Base-by-base conservation (phyloP, 1,140 invertebrate genomes). In the Hirudo medicinalis region DNA sequence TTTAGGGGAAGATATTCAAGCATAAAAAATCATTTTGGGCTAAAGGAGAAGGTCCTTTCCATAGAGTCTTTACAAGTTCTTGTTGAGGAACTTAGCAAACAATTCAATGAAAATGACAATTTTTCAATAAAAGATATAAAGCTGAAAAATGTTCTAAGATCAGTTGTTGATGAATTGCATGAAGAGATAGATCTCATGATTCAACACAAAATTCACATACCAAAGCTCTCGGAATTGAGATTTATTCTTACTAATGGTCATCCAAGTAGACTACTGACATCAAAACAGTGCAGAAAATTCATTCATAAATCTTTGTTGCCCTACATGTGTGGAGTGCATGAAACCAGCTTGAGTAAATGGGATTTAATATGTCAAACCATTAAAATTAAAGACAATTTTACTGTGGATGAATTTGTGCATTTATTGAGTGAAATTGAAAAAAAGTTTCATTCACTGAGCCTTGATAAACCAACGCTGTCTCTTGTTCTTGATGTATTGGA, bases 71-170 rank as follows among this genome's bases (percentile, higher is more conserved):
- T 63, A 2, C 9, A 63, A 63, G 17, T 63, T 63, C 29, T 63
- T 63, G 8, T 63, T 15, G 19, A 22, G 22, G 57, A 63, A n/a
- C 22, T 63, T 63, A 25, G 8, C 22, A 63, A 63, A 22, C 22
- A 63, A 2, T 63, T 63, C 19, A 20, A 63, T 63, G 57, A 63
- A 63, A 63, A 13, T 63, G 57, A 63, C 1, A 63, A 63, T 32
- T 63, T 15, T 32, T 25, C 22, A 63, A 11, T 63, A 32, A 63
- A n/a, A 63, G 20, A 63, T 63, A 20, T 8, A 63, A 63, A 63
- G 22, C 9, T 25, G 22, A 13, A 63, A 22, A 63, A 63, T 11
- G 11, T n/a, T 19, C 9, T 63, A 13, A 22, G 8, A 25, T 22
- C 22, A 25, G 13, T 63, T 63, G 17, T 63, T 22, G 29, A 32